Evolutionary conservation across 2,113 vertebrate species (phyloP).

Genomic region (Salvator merianae): DNA sequence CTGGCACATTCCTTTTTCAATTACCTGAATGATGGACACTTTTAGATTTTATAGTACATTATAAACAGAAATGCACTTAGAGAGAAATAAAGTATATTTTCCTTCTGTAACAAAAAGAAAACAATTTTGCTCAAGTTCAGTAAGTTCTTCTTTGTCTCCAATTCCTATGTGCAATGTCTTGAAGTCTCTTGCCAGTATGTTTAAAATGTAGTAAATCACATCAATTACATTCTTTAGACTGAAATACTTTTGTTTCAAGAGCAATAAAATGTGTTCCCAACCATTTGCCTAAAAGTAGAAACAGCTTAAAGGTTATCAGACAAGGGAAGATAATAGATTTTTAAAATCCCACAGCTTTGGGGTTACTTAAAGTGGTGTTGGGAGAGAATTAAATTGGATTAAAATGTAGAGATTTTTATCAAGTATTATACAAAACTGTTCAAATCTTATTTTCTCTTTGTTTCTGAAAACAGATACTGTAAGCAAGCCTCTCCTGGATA

Average conservation of each 20-base stretch:
- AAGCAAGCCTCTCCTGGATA: neutral
- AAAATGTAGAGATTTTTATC: slow-evolving; percentile 55
- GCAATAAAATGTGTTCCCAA: slow-evolving; percentile 60
- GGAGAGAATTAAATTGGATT: slow-evolving; percentile 38
- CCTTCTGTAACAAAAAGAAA: slow-evolving; percentile 53
- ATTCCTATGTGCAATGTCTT: slow-evolving; percentile 46
- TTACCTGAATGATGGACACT: slow-evolving; percentile 76
- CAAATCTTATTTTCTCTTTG: neutral
- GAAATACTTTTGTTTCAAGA: slow-evolving; percentile 45
- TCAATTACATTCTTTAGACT: slow-evolving; percentile 43
- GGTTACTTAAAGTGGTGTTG: slow-evolving; percentile 43
- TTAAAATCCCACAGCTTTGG: slow-evolving; percentile 55
- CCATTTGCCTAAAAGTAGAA: slow-evolving; percentile 62
- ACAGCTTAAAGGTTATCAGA: slow-evolving; percentile 73
- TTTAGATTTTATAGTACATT: slow-evolving; percentile 74
- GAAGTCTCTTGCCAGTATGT: slow-evolving; percentile 39
- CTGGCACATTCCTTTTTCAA: slow-evolving; percentile 72
- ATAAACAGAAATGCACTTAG: slow-evolving; percentile 65
- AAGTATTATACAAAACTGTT: slow-evolving; percentile 52
- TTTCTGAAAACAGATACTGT: neutral
- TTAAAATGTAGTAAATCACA: slow-evolving; percentile 62
- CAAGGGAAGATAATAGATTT: slow-evolving; percentile 63
- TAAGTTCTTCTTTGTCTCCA: slow-evolving; percentile 46
- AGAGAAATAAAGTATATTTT: slow-evolving; percentile 66
- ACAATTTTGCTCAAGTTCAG: slow-evolving; percentile 58